phyloP scores from a whole-genome alignment of 2,797 vertebrate genomes.

The Gorsachius magnificus region DNA sequence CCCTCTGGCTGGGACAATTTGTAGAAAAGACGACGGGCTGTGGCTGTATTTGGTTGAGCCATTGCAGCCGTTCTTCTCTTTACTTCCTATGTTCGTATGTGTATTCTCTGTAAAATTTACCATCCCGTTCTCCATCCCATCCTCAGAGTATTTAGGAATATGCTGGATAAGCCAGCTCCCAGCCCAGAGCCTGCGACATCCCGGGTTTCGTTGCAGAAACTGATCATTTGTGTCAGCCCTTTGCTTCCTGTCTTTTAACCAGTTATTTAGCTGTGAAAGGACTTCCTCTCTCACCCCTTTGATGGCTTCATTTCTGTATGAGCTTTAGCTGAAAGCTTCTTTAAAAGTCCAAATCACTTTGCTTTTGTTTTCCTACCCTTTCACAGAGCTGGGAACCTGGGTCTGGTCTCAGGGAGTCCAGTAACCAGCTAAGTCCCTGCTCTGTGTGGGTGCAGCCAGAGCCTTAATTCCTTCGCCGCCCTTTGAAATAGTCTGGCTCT shows the following conservation, averaged over 20 bases:
- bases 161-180: not conserved
- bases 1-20: fast-evolving
- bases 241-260: not conserved
- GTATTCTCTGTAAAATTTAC: fast-evolving
- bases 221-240: not conserved
- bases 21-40: not conserved
- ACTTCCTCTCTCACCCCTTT: not conserved
- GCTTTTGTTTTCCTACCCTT: not conserved
- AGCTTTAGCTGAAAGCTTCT: not conserved
- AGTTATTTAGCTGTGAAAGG: not conserved
- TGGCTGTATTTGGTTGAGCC: not conserved
- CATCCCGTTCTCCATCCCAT: not conserved
- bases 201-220: not conserved
- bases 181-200: not conserved
- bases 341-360: not conserved
- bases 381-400: not conserved
- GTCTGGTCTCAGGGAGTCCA: not conserved
- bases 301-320: not conserved
- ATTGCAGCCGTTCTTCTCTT: not conserved
- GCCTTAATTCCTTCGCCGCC: not conserved
- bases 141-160: not conserved
- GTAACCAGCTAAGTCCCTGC: not conserved
- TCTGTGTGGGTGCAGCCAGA: not conserved
- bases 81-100: fast-evolving
- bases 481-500: not conserved